Evolutionary conservation across 2,888 invertebrate genomes (phyloP), one percentile per base, ranked within the genome.

Genomic region (Emmelina monodactyla): DNA sequence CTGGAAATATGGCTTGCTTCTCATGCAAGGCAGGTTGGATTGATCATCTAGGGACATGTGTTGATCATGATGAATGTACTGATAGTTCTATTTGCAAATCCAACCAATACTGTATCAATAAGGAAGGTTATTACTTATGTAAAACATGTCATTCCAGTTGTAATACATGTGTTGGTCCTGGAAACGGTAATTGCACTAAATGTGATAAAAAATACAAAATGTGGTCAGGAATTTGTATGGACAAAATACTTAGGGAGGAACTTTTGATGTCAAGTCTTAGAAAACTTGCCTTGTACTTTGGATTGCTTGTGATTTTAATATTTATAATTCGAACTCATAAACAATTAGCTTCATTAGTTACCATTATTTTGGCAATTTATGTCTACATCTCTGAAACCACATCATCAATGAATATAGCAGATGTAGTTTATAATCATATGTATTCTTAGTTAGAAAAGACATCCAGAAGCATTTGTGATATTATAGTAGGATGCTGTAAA

Each of bases 81-180:
- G 56, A 69, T 13, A 57, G 66, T 28, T 61, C 65, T 16, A 59
- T 70, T 10, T 88, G 86, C 54, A 70, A 79, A 10, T 58, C 67
- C 3, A 85, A 88, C 59, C 85, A 94, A 56, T 95, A 91, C 62
- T 97, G 97, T 70, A 82, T 91, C 0, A 97, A 97, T 59, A 88
- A 82, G 38, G 91, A 91, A 50, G 96, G 97, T 9, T 88, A 90
- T 1, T 90, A 84, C 59, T 68, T 72, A 14, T 96, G 96, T 67
- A 71, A 87, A 51, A 85, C 82, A 41, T 97, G 97, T 78, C 92
- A 95, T 66, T 82, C 75, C 46, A 84, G 93, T 2, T 97, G 96
- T 61, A 78, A 83, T 41, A 88, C 89, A 2, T 97, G 97, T 62
- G 82, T 78, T 16, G 94, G 93, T 2, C 88, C 88, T 63, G 95